Base-by-base conservation (phyloP, 2,113 vertebrate species). In the Cacatua alba region DNA sequence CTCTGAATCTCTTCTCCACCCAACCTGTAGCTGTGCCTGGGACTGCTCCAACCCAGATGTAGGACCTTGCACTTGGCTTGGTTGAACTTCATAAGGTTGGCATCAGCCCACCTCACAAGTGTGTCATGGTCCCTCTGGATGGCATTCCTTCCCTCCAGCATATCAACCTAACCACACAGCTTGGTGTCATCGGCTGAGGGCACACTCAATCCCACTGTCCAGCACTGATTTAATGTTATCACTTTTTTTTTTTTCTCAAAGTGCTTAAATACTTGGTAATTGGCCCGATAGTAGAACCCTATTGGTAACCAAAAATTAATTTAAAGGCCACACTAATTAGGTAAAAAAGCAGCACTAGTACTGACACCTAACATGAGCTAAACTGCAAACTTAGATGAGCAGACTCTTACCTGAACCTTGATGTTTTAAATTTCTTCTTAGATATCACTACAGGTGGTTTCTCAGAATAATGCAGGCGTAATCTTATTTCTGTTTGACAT, bases 401-500 rank as follows among this genome's bases (percentile, higher is more conserved):
- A 76, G 64, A 31, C 39, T 93, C 97, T 96, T 98, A 99, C 99
- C 99, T 99, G 98, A 99, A 99, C 95, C 99, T 98, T 52, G 99
- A 99, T 82, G 99, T 99, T 98, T 99, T 99, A 95, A 98, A 99
- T 97, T 99, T 99, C 96, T 99, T 99, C 98, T 99, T 99, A 8
- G 99, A 98, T 92, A 99, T 99, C 39, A 99, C 98, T 67, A 99
- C 99, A 29, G 99, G 99, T 60, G 98, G 93, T 95, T 97, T 99
- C 96, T 99, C 98, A 74, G 99, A 99, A 97, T 98, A 98, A 98
- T 99, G 99, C 89, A 99, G 98, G 63, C 99, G 98, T 76, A 99
- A 97, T 82, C 99, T 99, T 91, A 99, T 98, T 98, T 99, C 99
- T 81, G 99, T 99, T 96, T 99, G 99, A 97, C 99, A 99, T 0